Conservation (phyloP, 2,797 vertebrate genomes). For the Sphenopsis melanotis region DNA sequence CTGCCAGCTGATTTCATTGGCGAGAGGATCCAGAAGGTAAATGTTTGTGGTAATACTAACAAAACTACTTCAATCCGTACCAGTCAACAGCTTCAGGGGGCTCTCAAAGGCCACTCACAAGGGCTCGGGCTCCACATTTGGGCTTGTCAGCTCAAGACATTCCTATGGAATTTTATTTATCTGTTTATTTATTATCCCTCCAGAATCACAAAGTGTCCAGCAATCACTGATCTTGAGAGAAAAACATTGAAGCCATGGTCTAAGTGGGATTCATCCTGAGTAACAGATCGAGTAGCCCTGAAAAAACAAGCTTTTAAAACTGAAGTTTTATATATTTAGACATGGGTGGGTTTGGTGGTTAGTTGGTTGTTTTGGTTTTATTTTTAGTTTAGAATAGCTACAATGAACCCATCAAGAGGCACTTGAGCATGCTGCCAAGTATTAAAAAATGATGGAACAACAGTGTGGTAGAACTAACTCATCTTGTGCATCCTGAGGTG, state of each 20-base stretch:
- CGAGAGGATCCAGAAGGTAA: conserved; percentile 20
- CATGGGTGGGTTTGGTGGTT: background rate
- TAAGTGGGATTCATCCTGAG: background rate
- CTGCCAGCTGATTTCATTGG: conserved; percentile 40
- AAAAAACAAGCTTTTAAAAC: background rate
- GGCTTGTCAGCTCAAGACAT: background rate
- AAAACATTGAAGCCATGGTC: background rate
- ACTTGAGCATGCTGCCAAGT: background rate
- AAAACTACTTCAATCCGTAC: conserved; percentile 40
- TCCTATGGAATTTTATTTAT: background rate
- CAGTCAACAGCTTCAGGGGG: conserved; percentile 57
- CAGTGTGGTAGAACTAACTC: background rate
- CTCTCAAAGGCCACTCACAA: conserved; percentile 51
- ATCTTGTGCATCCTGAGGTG: background rate
- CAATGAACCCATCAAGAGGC: background rate
- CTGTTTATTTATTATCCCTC: background rate
- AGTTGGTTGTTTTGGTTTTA: background rate
- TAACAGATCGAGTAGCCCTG: background rate
- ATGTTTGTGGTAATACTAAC: background rate
- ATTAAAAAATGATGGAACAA: background rate
- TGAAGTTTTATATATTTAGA: background rate
- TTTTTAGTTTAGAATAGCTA: background rate
- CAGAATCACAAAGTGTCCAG: background rate
- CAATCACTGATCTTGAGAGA: background rate
- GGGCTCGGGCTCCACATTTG: background rate